A percentile compares a stretch with the other conserved stretches of the same genome.
These are phyloP conservation scores for Setipinna tenuifilis DNA, from an alignment of 2,797 vertebrate genomes.

Conservation along the genomic window DNA sequence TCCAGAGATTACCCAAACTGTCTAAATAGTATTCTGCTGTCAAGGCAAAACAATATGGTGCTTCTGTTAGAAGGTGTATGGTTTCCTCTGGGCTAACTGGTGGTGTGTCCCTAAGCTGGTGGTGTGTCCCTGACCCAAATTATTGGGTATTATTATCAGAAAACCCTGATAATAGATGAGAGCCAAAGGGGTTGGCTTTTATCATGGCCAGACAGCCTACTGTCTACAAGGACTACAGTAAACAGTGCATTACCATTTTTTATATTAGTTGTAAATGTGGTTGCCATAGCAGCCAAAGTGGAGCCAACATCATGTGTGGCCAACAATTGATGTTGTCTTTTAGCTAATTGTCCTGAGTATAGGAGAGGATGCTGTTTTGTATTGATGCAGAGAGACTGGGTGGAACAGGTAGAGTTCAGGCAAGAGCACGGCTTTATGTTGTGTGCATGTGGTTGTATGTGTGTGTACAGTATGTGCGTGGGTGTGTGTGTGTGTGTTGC, in stretches of 20 bases:
- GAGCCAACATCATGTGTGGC: constrained; percentile 1
- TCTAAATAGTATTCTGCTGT: too few relatives aligned
- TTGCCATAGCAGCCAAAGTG: not conserved
- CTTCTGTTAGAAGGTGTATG: too few relatives aligned
- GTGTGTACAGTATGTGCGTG: too few relatives aligned
- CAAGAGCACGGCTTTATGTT: not conserved
- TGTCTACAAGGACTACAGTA: not conserved
- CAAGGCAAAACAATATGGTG: too few relatives aligned
- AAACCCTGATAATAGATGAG: not conserved
- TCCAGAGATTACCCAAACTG: too few relatives aligned
- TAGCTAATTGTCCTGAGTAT: not conserved
- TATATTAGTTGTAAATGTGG: not conserved
- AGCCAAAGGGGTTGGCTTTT: not conserved
- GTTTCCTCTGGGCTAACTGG: too few relatives aligned
- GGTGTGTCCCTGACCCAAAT: too few relatives aligned
- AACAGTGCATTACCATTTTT: constrained; percentile 10
- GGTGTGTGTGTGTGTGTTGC: too few relatives aligned
- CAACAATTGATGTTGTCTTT: not conserved
- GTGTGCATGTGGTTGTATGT: too few relatives aligned
- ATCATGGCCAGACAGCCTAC: not conserved
- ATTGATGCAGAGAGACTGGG: not conserved
- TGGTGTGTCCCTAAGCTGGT: too few relatives aligned
- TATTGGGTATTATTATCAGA: too few relatives aligned
- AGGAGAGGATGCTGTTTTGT: not conserved
- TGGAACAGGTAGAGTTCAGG: not conserved